Base-by-base conservation (phyloP, 2,888 invertebrate species). In the Leucania comma region DNA sequence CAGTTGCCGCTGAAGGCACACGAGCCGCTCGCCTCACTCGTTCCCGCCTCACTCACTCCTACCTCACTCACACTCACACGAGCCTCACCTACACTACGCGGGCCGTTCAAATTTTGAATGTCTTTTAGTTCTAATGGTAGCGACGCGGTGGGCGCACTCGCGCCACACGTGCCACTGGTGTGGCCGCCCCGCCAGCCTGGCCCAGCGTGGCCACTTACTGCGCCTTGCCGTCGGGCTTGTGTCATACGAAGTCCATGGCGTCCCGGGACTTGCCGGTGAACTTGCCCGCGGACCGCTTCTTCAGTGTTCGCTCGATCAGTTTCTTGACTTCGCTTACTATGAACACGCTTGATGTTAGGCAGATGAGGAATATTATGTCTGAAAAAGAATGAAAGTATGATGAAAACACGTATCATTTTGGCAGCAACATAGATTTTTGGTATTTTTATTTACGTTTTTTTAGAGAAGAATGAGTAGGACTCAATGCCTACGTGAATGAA, bases 341-440 rank as follows among this genome's bases (percentile, higher is more conserved):
- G 95, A 99, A 99, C 64, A 99, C 99, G 82, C 98, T 98, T n/a
- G 99, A 99, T 29, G 99, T 99, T 72, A 99, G 96, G 83, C 97
- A 97, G 38, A 99, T 97, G 84, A 99, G 97, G 95, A 99, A 99
- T 86, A 98, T 92, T 91, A 99, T 97, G 96, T 99, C 99, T 98
- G 96, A 50, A 97, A 96, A 5, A 6, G 58, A 68, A 9, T 0
- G 20, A 38, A 54, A 24, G 5, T 2, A 9, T 20, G 38, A 14
- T n/a, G 48, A 4, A 68, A 60, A 42, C 8, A 8, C 20, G 3
- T 29, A 20, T 42, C 10, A 9, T 22, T 24, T 22, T 24, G 14
- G 14, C 12, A 9, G 17, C 42, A 17, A 5, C 17, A 14, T 38
- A 0, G 12, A 17, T 42, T 17, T 42, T 38, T 38, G 38, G 10